Conservation (phyloP, 1,140 invertebrate genomes). For the Pygmarrhopalites habei region DNA sequence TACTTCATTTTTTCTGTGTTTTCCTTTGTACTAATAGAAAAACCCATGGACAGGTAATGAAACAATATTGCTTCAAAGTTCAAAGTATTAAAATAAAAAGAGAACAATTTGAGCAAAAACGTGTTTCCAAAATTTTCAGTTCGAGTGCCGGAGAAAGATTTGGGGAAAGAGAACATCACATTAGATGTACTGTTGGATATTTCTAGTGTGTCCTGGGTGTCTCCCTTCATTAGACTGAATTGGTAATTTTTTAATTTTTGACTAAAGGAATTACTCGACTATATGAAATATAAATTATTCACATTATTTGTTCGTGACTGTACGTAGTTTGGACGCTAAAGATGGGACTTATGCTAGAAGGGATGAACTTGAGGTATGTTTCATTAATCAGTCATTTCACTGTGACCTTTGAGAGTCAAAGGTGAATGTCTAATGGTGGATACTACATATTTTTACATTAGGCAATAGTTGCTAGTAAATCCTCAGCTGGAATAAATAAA, state of each 20-base stretch:
- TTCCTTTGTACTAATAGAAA: slow-evolving; percentile 12
- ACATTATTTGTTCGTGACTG: too few relatives aligned
- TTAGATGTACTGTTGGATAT: slow-evolving; percentile 72
- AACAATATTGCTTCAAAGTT: slow-evolving; percentile 58
- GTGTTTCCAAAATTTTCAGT: too few relatives aligned
- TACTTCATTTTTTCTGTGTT: neutral
- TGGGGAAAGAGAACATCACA: slow-evolving; percentile 66
- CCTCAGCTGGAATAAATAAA: slow-evolving; percentile 7
- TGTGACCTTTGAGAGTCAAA: too few relatives aligned
- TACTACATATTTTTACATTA: too few relatives aligned
- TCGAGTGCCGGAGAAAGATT: slow-evolving; percentile 79
- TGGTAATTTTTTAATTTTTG: too few relatives aligned
- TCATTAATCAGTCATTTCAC: too few relatives aligned
- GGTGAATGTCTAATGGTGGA: too few relatives aligned
- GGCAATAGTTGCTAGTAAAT: slow-evolving; percentile 56
- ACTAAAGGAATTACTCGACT: too few relatives aligned
- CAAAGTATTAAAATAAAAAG: too few relatives aligned
- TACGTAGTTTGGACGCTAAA: slow-evolving; percentile 60
- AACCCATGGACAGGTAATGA: neutral
- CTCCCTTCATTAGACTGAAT: slow-evolving; percentile 61
- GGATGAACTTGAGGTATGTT: slow-evolving; percentile 67
- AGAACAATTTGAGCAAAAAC: too few relatives aligned
- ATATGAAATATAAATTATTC: too few relatives aligned
- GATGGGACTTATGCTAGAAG: slow-evolving; percentile 70
- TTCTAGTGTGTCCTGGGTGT: slow-evolving; percentile 59